Evolutionary conservation across 1,140 invertebrate species (phyloP).

Genomic region (Cotesia chilonis): DNA sequence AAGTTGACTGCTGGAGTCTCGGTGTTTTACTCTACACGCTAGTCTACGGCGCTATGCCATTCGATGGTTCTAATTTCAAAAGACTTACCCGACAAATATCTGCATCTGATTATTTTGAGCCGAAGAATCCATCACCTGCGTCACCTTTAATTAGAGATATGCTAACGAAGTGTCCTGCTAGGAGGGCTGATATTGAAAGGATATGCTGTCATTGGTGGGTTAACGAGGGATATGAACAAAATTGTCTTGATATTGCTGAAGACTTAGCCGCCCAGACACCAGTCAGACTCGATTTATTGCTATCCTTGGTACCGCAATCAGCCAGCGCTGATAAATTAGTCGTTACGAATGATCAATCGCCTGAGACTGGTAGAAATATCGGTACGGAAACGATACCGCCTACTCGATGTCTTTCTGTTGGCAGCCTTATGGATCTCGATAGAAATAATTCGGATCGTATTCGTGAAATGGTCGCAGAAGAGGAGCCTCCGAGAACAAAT

Average conservation of each 20-base stretch:
- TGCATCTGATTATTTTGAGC: slow-evolving; percentile 96
- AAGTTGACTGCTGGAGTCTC: slow-evolving; percentile 95
- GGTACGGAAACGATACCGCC: slow-evolving; percentile 62
- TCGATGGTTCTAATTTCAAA: slow-evolving; percentile 98
- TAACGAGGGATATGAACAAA: slow-evolving; percentile 85
- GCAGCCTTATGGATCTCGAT: slow-evolving; percentile 73
- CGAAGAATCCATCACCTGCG: slow-evolving; percentile 91
- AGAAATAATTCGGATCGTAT: slow-evolving; percentile 70
- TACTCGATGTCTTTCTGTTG: slow-evolving; percentile 73
- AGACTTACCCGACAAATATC: slow-evolving; percentile 96
- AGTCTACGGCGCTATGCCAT: slow-evolving; percentile 99
- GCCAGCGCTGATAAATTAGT: slow-evolving; percentile 74
- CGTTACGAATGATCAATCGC: slow-evolving; percentile 63
- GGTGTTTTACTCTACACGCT: slow-evolving; percentile 97
- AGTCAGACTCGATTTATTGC: slow-evolving; percentile 85
- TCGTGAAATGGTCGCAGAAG: slow-evolving; percentile 73
- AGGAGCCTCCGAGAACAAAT: slow-evolving; percentile 56
- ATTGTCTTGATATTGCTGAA: slow-evolving; percentile 86
- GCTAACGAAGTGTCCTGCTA: slow-evolving; percentile 88
- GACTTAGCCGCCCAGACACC: slow-evolving; percentile 89
- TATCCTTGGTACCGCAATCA: slow-evolving; percentile 80
- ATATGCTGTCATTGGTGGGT: slow-evolving; percentile 96
- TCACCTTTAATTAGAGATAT: slow-evolving; percentile 94
- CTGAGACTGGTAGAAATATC: slow-evolving; percentile 53
- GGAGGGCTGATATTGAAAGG: slow-evolving; percentile 90